phyloP scores from a whole-genome alignment of 2,888 invertebrate species.

The Sturmia bella region DNA sequence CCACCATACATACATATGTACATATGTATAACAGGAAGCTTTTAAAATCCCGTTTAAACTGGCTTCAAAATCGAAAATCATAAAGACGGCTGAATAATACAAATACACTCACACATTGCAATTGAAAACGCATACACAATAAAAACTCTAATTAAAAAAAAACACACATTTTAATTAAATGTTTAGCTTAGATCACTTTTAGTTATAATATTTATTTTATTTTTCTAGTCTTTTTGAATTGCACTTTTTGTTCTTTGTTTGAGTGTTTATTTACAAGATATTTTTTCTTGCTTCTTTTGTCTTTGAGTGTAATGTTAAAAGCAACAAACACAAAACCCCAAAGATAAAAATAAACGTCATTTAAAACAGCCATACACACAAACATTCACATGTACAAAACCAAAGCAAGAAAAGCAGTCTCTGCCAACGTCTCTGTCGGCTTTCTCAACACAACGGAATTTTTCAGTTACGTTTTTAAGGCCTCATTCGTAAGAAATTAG shows the following conservation, averaged over 20 bases:
- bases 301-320: constrained; percentile 24
- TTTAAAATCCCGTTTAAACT: background rate
- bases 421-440: constrained; percentile 18
- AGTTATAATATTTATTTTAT: background rate
- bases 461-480: constrained; percentile 79
- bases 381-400: constrained; percentile 18
- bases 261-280: constrained; percentile 22
- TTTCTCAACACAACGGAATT: constrained; percentile 62
- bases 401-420: constrained; percentile 29
- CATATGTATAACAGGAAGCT: background rate
- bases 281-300: constrained; percentile 28
- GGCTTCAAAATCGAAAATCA: background rate
- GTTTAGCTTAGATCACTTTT: constrained; percentile 1
- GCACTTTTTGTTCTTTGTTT: constrained; percentile 5
- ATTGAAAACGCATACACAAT: background rate
- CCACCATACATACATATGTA: background rate
- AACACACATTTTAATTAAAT: background rate
- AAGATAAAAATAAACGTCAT: constrained; percentile 36
- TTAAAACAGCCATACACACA: constrained; percentile 24
- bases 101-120: no score
- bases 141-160: constrained; percentile 14
- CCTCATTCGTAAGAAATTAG: constrained; percentile 74
- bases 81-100: no score
- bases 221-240: constrained; percentile 5
- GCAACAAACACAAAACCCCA: constrained; percentile 20